Evolutionary conservation across 2,113 vertebrate species (phyloP).

Genomic region (Catharus minimus): DNA sequence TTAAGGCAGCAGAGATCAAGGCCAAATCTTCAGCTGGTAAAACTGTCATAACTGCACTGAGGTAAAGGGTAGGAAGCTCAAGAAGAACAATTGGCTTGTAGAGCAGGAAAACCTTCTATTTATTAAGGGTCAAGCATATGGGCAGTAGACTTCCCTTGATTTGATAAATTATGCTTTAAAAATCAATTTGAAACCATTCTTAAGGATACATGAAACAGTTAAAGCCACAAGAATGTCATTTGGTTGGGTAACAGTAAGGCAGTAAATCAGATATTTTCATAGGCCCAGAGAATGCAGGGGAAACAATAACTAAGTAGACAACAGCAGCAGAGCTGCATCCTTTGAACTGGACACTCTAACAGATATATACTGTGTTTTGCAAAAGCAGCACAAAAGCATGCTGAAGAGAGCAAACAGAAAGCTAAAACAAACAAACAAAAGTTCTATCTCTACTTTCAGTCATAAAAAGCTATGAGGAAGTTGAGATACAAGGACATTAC

Average conservation of each 20-base stretch:
- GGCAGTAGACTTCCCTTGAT: constrained; percentile 11
- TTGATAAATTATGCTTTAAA: constrained; percentile 33
- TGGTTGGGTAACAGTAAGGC: constrained; percentile 8
- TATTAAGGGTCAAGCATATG: constrained; percentile 3
- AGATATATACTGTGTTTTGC: neutral
- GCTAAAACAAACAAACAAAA: neutral
- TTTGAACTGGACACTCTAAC: neutral
- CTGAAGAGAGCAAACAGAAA: neutral
- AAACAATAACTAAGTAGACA: constrained; percentile 11
- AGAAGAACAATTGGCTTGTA: neutral
- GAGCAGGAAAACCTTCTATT: neutral
- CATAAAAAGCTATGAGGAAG: neutral
- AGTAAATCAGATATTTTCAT: constrained; percentile 41
- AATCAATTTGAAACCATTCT: constrained; percentile 38
- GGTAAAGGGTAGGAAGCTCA: neutral
- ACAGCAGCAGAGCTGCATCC: neutral
- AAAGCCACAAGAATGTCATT: constrained; percentile 24
- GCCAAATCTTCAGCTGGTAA: constrained; percentile 34
- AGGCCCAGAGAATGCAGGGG: neutral
- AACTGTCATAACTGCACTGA: neutral
- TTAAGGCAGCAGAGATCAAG: constrained; percentile 9
- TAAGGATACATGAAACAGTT: constrained; percentile 18
- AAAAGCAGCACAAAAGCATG: neutral
- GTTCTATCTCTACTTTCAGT: neutral
- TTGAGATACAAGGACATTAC: neutral